Evolutionary conservation across 2,113 vertebrate genomes (phyloP).

Genomic region (Sphyrna mokarran): DNA sequence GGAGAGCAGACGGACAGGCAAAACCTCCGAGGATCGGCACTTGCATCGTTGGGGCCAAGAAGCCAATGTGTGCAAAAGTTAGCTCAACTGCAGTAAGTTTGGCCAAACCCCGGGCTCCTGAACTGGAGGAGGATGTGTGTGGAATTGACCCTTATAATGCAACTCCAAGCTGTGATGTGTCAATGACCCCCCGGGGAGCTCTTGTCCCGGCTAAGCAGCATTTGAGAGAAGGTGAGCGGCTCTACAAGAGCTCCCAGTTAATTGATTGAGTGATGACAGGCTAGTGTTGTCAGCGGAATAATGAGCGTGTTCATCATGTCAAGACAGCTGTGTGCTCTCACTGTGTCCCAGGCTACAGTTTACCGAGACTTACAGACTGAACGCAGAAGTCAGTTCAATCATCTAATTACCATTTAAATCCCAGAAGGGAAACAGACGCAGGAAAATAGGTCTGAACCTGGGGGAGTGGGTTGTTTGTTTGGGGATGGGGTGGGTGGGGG

Average conservation of each 20-base stretch:
- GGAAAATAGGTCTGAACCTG: background rate
- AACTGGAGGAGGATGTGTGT: background rate
- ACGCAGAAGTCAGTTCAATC: background rate
- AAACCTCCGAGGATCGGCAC: constrained; percentile 47
- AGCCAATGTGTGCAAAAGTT: background rate
- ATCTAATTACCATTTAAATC: background rate
- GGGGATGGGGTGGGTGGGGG: no score
- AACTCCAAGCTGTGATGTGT: constrained; percentile 52
- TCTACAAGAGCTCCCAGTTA: constrained; percentile 66
- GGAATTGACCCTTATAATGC: constrained; percentile 50
- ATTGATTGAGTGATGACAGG: constrained; percentile 66
- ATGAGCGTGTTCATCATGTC: constrained; percentile 60
- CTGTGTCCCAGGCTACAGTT: background rate
- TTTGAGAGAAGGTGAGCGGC: constrained; percentile 61
- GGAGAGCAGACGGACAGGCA: constrained; percentile 49
- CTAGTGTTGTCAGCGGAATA: constrained; percentile 66
- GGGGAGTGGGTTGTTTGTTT: no score
- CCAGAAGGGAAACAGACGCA: background rate
- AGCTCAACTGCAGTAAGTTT: background rate
- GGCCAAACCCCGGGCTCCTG: background rate
- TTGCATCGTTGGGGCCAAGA: constrained; percentile 50
- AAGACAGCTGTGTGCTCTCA: constrained; percentile 51
- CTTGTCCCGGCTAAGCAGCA: constrained; percentile 62
- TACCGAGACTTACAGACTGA: background rate
- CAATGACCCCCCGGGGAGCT: constrained; percentile 51